These are phyloP conservation scores for Forbesichthys papilliferus DNA, from an alignment of 2,113 vertebrate genomes.

Conservation along the genomic window DNA sequence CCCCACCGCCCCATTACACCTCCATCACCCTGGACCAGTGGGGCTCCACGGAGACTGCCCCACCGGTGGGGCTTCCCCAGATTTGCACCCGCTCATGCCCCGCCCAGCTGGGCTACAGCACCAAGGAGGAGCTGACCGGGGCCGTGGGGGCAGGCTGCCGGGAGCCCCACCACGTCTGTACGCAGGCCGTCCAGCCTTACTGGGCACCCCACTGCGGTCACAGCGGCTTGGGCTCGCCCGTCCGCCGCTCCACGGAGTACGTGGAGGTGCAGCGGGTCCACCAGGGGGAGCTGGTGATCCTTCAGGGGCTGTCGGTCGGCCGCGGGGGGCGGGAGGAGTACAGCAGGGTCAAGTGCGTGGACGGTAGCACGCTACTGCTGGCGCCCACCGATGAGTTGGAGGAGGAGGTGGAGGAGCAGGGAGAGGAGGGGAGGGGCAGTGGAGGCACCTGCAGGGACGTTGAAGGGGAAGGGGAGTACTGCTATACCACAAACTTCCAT, in stretches of 20 bases:
- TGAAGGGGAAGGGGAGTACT: slow-evolving; percentile 37
- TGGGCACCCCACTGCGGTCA: slow-evolving; percentile 39
- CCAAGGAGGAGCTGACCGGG: slow-evolving; percentile 7
- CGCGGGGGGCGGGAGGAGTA: slow-evolving; percentile 79
- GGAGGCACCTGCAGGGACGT: slow-evolving; percentile 31
- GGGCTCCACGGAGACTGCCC: slow-evolving; percentile 50
- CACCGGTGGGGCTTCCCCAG: slow-evolving; percentile 38
- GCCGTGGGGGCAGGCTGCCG: slow-evolving; percentile 9
- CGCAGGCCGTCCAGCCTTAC: slow-evolving; percentile 2
- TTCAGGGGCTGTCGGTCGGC: slow-evolving; percentile 72
- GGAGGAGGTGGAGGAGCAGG: slow-evolving; percentile 41
- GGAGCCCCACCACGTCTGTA: slow-evolving; percentile 31
- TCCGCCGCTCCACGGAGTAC: slow-evolving; percentile 77
- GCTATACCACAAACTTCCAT: slow-evolving; percentile 36
- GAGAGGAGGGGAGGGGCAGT: background rate
- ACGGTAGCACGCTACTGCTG: slow-evolving; percentile 77
- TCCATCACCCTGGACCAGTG: slow-evolving; percentile 6
- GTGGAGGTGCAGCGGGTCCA: slow-evolving; percentile 87
- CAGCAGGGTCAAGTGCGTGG: slow-evolving; percentile 83
- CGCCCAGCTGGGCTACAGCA: slow-evolving; percentile 28
- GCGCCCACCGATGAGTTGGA: slow-evolving; percentile 13
- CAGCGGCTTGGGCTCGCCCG: slow-evolving; percentile 36
- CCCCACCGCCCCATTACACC: slow-evolving; percentile 56
- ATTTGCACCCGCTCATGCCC: slow-evolving; percentile 30
- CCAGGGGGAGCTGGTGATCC: slow-evolving; percentile 74